phyloP scores from a whole-genome alignment of 2,888 invertebrate genomes.

The Stenichneumon culpator region DNA sequence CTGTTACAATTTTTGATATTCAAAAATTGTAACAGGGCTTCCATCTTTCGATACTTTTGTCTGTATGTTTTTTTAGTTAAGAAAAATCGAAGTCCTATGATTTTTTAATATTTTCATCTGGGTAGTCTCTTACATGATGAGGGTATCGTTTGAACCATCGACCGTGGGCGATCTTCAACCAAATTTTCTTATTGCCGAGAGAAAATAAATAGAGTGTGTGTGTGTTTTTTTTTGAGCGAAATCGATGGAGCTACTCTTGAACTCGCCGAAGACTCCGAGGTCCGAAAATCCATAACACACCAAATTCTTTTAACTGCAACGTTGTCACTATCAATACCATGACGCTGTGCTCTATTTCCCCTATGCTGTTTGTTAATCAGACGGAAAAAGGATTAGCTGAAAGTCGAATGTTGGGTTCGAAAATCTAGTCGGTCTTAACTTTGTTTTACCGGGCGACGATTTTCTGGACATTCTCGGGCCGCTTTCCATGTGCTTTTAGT shows the following conservation, averaged over 20 bases:
- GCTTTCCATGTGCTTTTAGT: not conserved
- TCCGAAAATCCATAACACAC: not conserved
- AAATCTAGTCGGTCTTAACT: not conserved
- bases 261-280: not conserved
- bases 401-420: not conserved
- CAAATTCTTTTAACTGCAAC: conserved; percentile 1
- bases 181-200: too few species aligned
- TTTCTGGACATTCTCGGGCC: not conserved
- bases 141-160: too few species aligned
- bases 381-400: not conserved
- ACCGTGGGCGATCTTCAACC: too few species aligned
- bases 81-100: too few species aligned
- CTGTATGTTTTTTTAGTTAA: too few species aligned
- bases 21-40: too few species aligned
- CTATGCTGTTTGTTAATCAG: not conserved
- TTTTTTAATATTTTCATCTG: too few species aligned
- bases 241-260: not conserved
- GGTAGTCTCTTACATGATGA: too few species aligned
- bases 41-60: too few species aligned
- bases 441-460: not conserved
- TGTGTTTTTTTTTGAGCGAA: too few species aligned
- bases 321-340: not conserved
- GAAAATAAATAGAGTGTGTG: too few species aligned
- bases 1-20: too few species aligned
- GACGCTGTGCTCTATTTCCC: not conserved